Evolutionary conservation across 2,113 vertebrate species (phyloP).

Genomic region (Neolamprologus fasciatus): DNA sequence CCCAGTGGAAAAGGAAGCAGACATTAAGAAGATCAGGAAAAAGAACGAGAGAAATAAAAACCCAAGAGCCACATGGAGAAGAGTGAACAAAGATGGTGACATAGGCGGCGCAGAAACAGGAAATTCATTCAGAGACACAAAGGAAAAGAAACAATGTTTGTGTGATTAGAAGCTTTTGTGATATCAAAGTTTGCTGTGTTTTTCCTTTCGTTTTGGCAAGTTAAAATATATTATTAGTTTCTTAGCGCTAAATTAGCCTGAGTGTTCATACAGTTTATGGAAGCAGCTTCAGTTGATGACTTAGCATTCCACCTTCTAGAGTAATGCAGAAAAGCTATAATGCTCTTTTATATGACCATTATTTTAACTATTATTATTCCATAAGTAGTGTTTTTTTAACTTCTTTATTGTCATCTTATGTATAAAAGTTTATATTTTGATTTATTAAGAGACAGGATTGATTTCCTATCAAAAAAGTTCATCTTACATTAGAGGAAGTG

Average conservation of each 20-base stretch:
- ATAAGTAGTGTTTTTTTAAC: not conserved
- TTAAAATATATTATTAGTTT: not conserved
- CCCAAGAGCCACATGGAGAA: not conserved
- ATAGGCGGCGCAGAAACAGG: not conserved
- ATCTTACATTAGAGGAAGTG: not conserved
- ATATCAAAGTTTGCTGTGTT: not conserved
- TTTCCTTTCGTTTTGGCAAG: fast-evolving
- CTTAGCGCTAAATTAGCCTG: not conserved
- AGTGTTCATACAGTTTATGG: not conserved
- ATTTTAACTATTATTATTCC: fast-evolving
- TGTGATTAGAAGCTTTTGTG: not conserved
- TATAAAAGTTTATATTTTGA: not conserved
- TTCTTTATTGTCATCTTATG: not conserved
- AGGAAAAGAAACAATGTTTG: not conserved
- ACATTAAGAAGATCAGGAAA: not conserved
- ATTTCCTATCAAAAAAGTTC: not conserved
- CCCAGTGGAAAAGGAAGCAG: not conserved
- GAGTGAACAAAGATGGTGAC: not conserved
- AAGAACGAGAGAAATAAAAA: not conserved
- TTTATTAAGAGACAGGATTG: not conserved
- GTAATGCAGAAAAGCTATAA: not conserved
- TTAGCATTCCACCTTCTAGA: not conserved
- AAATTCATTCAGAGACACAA: not conserved
- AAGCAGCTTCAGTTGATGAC: not conserved
- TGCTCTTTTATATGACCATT: not conserved